Base-by-base conservation (phyloP, 1,140 invertebrate species). In the Centruroides vittatus region DNA sequence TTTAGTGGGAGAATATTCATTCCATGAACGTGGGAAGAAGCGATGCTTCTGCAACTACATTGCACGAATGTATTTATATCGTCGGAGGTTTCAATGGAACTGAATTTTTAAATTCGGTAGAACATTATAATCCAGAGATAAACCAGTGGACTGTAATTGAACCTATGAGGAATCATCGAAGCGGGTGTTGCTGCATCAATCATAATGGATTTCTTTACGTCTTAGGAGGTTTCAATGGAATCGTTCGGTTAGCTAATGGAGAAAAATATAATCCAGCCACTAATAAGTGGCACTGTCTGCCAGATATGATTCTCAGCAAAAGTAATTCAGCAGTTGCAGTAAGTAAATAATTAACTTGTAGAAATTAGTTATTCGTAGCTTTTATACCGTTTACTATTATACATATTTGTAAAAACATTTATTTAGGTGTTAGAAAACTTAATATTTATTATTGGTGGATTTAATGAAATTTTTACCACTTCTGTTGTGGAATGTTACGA, bases 401-500 rank as follows among this genome's bases (percentile, higher is more conserved):
- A 41, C 3, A 6, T 41, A 6, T 41, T 41, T 23, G 23, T 23
- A 23, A 23, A 23, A 41, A 6, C 41, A 7, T 41, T 50, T 47
- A 8, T 41, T 23, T 23, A 68, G 67, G 57, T 68, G 0, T 79
- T 82, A 23, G 83, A 85, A 63, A 82, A 84, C 64, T 80, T 82
- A 78, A 80, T 85, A 5, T 84, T 84, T 68, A 79, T 78, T 0
- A 83, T 84, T 23, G 83, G 82, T 11, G 83, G 83, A 7, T 76
- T 84, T 76, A 75, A 84, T 78, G 82, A 81, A 3, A 74, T 77
- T 0, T 78, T 76, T 0, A 84, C 89, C 0, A 90, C 91, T 34
- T 87, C 84, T 66, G 85, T 90, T 65, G 90, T 93, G 1, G 92
- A 94, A 73, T 93, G 89, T 71, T 95, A 89, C 71, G 87, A 91